Conservation (phyloP, 2,797 vertebrate species). For the Serranus cabrilla region DNA sequence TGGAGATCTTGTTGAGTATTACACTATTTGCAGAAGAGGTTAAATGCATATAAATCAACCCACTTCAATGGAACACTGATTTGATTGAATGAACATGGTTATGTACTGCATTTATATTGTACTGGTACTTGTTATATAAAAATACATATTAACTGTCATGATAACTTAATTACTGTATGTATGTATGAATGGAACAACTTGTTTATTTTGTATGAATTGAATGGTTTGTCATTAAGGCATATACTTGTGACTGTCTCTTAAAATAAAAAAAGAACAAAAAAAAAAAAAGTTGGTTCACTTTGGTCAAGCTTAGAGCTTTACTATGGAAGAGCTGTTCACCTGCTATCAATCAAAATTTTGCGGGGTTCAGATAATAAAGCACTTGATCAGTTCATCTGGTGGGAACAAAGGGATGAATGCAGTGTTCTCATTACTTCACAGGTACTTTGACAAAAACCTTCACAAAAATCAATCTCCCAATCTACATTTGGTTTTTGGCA, state of each 20-base stretch:
- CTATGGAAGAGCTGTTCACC: background rate
- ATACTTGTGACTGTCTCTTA: too few relatives aligned
- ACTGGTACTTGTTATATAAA: too few relatives aligned
- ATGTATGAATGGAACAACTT: background rate
- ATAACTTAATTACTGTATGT: background rate
- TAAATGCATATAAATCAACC: background rate
- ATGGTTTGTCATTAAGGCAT: too few relatives aligned
- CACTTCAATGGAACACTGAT: background rate
- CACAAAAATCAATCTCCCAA: constrained; percentile 39
- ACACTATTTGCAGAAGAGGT: background rate
- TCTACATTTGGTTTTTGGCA: constrained; percentile 43
- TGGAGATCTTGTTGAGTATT: too few relatives aligned
- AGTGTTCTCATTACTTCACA: constrained; percentile 25
- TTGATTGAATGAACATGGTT: background rate
- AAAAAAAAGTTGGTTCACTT: background rate
- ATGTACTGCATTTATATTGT: background rate
- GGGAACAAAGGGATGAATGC: constrained; percentile 10
- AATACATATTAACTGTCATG: background rate
- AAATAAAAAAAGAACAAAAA: background rate
- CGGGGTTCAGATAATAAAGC: constrained; percentile 2
- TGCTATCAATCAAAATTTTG: background rate
- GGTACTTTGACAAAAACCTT: constrained; percentile 25
- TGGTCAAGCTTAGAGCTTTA: background rate
- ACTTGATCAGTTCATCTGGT: constrained; percentile 26
- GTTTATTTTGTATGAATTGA: too few relatives aligned